Base-by-base conservation (phyloP, 2,888 invertebrate genomes). In the Drosophila anomalata region DNA sequence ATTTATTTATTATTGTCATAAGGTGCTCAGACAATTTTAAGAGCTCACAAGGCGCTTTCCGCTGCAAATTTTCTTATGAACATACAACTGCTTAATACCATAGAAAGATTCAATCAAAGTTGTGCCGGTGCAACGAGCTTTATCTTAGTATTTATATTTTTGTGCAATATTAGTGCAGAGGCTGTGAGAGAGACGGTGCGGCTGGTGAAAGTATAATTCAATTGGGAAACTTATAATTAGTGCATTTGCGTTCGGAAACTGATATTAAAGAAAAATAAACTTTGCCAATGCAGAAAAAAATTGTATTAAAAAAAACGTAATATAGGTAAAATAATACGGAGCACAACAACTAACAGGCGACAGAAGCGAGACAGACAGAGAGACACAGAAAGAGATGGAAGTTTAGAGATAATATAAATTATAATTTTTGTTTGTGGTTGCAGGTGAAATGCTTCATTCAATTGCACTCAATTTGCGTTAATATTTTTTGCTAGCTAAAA, bases 401-500 rank as follows among this genome's bases (percentile, higher is more conserved):
- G 31, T 17, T 22, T 56, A 33, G 44, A 11, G 55, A 52, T 41
- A 63, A 67, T 69, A 54, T 44, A 73, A 69, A 69, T 60, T 67
- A 53, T 65, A 57, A 65, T 63, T 61, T 55, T 48, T 57, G 51
- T 62, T 50, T 53, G 52, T 53, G 68, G 75, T 73, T 73, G 86
- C 86, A 82, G 80, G 82, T 83, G 73, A 78, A 83, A 73, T 75
- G 65, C 75, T 72, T 75, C 73, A 77, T 80, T 79, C 55, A 75
- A 73, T 59, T 74, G 48, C 22, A 58, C 47, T 54, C 56, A 66
- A 52, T 41, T 52, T 44, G 47, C 61, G 42, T 29, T 67, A 14
- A 17, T 46, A 56, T 59, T 74, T 61, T 63, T 52, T 46, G 41
- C 63, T 50, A 70, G 41, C 47, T 50, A 63, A 50, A 70, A 70